These are phyloP conservation scores for Chaetodon trifascialis DNA, from an alignment of 2,113 vertebrate species.

Conservation along the genomic window DNA sequence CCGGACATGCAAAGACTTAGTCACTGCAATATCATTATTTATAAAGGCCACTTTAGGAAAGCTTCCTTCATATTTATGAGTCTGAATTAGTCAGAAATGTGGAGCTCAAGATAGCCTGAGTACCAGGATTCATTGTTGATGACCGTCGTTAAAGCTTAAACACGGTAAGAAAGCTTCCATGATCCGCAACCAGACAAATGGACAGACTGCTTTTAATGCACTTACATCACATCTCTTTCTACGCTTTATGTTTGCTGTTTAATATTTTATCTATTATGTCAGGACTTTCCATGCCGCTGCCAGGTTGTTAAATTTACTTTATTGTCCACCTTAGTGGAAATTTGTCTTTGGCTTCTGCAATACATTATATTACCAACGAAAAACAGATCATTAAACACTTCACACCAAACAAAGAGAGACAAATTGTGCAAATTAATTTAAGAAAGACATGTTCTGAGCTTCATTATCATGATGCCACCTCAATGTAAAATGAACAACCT, in stretches of 20 bases:
- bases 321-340: no score
- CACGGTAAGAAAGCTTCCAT: conserved; percentile 33
- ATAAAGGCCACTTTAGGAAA: conserved; percentile 38
- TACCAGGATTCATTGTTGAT: conserved; percentile 24
- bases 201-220: conserved; percentile 4
- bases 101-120: conserved; percentile 12
- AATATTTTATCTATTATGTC: not conserved
- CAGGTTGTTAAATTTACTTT: not conserved
- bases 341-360: no score
- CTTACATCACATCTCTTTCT: not conserved
- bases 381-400: no score
- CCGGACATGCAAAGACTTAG: conserved; percentile 27
- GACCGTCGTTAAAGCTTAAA: conserved; percentile 45
- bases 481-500: not conserved
- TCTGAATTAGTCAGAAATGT: conserved; percentile 59
- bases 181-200: not conserved
- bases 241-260: not conserved
- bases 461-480: not conserved
- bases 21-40: conserved; percentile 59
- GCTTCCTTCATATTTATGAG: conserved; percentile 45
- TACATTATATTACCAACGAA: no score
- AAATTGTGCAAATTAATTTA: not conserved
- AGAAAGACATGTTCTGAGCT: not conserved
- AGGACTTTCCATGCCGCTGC: not conserved
- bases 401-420: no score